Conservation (phyloP, 2,113 vertebrate genomes). For the Protomyctophum bolini region DNA sequence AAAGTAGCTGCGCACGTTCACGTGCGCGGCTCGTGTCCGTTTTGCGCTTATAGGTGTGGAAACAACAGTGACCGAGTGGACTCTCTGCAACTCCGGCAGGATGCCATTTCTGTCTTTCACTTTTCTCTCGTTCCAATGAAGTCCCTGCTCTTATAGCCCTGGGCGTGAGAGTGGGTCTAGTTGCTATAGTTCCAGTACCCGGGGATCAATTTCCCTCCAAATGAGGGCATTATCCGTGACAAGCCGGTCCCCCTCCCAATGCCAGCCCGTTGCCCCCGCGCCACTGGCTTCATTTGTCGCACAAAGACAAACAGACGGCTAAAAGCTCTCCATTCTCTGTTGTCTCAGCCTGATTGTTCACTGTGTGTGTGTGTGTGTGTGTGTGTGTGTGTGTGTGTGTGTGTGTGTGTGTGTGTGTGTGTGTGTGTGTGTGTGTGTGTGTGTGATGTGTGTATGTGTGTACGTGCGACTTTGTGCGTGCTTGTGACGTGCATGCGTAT, state of each 20-base stretch:
- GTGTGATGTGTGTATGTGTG: not conserved
- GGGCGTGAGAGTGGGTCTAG: conserved; percentile 58
- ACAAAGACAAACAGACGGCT: conserved; percentile 56
- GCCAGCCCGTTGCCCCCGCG: conserved; percentile 49
- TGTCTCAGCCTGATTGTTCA: conserved; percentile 55
- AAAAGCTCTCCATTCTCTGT: conserved; percentile 48
- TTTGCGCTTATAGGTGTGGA: no score
- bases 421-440: no score
- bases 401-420: not conserved
- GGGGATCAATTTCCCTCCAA: conserved; percentile 70
- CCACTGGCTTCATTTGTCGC: conserved; percentile 66
- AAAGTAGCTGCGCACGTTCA: no score
- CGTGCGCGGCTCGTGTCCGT: no score
- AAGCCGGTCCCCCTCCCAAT: conserved; percentile 62
- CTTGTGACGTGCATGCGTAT: not conserved
- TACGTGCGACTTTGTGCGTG: no score
- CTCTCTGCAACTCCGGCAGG: not conserved
- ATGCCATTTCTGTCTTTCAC: conserved; percentile 12
- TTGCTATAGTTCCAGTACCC: conserved; percentile 45
- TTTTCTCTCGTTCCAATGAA: conserved; percentile 52
- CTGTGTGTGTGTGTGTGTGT: conserved; percentile 20
- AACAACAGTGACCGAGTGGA: no score
- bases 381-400: no score
- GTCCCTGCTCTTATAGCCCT: conserved; percentile 37
- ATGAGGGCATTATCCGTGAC: conserved; percentile 71